These are phyloP conservation scores for Ophioninae sp. DNA, from an alignment of 2,888 invertebrate genomes.

Conservation along the genomic window DNA sequence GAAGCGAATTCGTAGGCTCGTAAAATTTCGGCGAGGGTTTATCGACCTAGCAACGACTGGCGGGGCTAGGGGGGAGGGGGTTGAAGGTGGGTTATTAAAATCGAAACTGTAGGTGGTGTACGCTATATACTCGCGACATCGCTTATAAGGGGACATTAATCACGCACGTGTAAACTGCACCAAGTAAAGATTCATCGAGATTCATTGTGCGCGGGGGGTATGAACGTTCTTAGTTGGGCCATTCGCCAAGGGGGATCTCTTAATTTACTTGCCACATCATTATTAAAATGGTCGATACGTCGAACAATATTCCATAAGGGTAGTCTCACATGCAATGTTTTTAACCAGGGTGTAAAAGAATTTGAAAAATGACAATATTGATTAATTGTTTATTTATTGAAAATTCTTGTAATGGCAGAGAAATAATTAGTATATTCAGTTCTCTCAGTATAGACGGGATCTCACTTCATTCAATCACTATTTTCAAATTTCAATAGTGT, in stretches of 20 bases:
- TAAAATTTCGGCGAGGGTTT: background rate
- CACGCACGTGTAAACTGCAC: conserved; percentile 63
- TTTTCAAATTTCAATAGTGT: too few relatives aligned
- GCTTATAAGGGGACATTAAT: conserved; percentile 69
- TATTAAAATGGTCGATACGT: background rate
- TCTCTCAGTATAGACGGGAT: too few relatives aligned
- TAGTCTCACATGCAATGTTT: background rate
- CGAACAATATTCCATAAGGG: background rate
- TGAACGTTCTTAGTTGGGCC: conserved; percentile 10
- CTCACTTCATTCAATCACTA: too few relatives aligned
- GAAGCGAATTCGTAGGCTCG: background rate
- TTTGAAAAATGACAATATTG: background rate
- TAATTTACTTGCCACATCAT: background rate
- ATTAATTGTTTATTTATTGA: background rate
- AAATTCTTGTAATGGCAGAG: too few relatives aligned
- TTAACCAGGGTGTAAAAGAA: background rate
- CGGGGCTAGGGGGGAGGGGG: conserved; percentile 33
- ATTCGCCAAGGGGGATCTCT: background rate
- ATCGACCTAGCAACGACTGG: background rate
- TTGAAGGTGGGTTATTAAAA: conserved; percentile 70
- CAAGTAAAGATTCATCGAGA: conserved; percentile 1
- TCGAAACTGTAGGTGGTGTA: conserved; percentile 63
- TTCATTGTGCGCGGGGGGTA: conserved; percentile 1
- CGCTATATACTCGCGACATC: conserved; percentile 53
- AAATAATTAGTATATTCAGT: too few relatives aligned